These are phyloP conservation scores for Vanessa atalanta DNA, from an alignment of 1,140 invertebrate genomes.

Conservation along the genomic window DNA sequence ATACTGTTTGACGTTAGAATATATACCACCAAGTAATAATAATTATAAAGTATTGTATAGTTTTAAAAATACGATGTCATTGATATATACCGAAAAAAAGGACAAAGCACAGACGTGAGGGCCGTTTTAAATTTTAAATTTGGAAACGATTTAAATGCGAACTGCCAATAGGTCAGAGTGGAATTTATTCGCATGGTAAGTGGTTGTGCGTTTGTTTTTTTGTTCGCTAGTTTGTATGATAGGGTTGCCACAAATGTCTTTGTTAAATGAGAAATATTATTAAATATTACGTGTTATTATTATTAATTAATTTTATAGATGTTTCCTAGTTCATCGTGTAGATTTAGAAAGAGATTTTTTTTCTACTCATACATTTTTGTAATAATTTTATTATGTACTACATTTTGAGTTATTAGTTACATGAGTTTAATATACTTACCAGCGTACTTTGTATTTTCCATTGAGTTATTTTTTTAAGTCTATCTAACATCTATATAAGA, in stretches of 20 bases:
- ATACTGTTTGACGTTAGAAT: too few relatives aligned
- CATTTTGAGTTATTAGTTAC: too few relatives aligned
- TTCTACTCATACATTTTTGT: too few relatives aligned
- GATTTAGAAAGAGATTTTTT: neutral
- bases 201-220: conserved; percentile 41
- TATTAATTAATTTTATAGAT: neutral
- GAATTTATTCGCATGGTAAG: conserved; percentile 67
- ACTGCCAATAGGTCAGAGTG: conserved; percentile 73
- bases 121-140: conserved; percentile 70
- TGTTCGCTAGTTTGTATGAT: conserved; percentile 18
- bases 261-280: too few relatives aligned
- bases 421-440: too few relatives aligned
- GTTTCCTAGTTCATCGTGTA: neutral
- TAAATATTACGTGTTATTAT: too few relatives aligned
- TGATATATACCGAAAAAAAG: neutral
- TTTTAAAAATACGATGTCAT: conserved; percentile 5
- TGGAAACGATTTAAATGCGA: conserved; percentile 64
- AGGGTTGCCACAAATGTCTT: conserved; percentile 23
- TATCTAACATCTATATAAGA: too few relatives aligned
- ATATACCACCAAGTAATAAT: too few relatives aligned
- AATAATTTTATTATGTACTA: too few relatives aligned
- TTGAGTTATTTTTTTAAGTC: too few relatives aligned
- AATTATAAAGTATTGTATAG: too few relatives aligned
- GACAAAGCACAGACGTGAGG: conserved; percentile 5
- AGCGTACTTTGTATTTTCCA: too few relatives aligned